These are phyloP conservation scores for Zaprionus nigranus DNA, from an alignment of 1,140 invertebrate species.

Conservation along the genomic window DNA sequence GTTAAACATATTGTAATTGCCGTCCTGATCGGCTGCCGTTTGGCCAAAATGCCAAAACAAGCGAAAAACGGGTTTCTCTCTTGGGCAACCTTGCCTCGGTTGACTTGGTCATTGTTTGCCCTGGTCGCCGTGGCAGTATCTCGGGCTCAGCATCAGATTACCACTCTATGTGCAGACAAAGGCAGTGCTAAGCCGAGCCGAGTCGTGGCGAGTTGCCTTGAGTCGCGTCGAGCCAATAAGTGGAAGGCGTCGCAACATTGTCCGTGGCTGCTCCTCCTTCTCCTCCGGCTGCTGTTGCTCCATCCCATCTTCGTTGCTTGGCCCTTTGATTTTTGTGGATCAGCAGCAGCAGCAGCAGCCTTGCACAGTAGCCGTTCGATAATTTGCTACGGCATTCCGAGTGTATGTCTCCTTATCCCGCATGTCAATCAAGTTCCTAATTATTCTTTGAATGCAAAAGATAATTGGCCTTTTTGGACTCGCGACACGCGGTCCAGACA, in stretches of 20 bases:
- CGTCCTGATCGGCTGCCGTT: conserved; percentile 50
- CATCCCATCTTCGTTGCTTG: conserved; percentile 21
- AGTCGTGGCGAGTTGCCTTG: conserved; percentile 6
- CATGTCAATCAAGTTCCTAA: conserved; percentile 84
- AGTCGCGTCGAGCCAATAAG: conserved; percentile 63
- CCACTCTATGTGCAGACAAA: conserved; percentile 78
- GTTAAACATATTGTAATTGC: conserved; percentile 84
- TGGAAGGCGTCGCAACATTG: conserved; percentile 73
- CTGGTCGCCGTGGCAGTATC: conserved; percentile 53
- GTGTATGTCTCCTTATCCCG: conserved; percentile 84
- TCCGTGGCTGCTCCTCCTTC: conserved; percentile 45
- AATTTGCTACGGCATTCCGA: conserved; percentile 84
- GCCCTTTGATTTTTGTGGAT: conserved; percentile 81
- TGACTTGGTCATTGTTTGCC: conserved; percentile 62
- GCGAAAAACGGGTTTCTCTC: conserved; percentile 62
- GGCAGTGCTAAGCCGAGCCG: conserved; percentile 7
- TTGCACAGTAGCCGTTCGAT: conserved; percentile 82
- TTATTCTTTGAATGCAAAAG: conserved; percentile 84
- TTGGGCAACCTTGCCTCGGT: conserved; percentile 18
- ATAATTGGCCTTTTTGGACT: conserved; percentile 75
- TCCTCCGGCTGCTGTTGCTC: conserved; percentile 20
- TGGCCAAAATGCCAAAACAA: conserved; percentile 18
- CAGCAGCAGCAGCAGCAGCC: conserved; percentile 24
- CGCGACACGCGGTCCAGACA: neutral
- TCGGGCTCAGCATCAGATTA: conserved; percentile 81